Percentiles rank a stretch among this genome's conserved stretches.
Evolutionary conservation across 2,113 vertebrate genomes (phyloP).

Genomic region (Cyanoramphus novaezelandiae): DNA sequence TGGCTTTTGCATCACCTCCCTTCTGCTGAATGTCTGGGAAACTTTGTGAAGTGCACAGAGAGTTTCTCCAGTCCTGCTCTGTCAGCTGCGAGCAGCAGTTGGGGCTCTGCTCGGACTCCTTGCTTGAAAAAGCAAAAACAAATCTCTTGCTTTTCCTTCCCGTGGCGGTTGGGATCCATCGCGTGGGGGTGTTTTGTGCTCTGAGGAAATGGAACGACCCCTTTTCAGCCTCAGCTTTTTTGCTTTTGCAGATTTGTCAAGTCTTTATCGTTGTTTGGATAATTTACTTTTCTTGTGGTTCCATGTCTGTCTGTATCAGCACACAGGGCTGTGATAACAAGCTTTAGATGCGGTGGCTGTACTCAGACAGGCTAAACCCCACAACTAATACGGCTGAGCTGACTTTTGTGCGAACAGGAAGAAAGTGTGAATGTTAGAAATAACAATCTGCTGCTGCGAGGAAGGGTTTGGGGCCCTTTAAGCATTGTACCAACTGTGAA

Average conservation of each 20-base stretch:
- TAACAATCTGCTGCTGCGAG: constrained; percentile 13
- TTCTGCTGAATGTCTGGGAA: not conserved
- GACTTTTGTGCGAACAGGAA: constrained; percentile 66
- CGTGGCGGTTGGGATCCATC: not conserved
- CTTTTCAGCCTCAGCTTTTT: constrained; percentile 24
- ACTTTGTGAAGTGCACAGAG: not conserved
- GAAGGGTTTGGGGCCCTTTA: not conserved
- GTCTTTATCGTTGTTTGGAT: not conserved
- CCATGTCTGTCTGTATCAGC: constrained; percentile 40
- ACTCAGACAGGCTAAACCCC: constrained; percentile 37
- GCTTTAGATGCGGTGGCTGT: constrained; percentile 20
- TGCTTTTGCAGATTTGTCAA: constrained; percentile 18
- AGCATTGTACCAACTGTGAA: not conserved
- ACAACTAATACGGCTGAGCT: constrained; percentile 56
- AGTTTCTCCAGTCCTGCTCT: not conserved
- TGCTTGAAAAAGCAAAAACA: not conserved
- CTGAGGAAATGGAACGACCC: not conserved
- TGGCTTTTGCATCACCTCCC: not conserved
- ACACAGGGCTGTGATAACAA: constrained; percentile 8
- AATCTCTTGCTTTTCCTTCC: not conserved
- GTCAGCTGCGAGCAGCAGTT: not conserved
- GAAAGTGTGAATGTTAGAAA: constrained; percentile 20
- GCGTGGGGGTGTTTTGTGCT: not conserved
- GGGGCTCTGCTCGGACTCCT: not conserved
- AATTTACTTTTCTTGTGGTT: constrained; percentile 55